Base-by-base conservation (phyloP, 2,113 vertebrate species). In the Dryoscopus gambensis region DNA sequence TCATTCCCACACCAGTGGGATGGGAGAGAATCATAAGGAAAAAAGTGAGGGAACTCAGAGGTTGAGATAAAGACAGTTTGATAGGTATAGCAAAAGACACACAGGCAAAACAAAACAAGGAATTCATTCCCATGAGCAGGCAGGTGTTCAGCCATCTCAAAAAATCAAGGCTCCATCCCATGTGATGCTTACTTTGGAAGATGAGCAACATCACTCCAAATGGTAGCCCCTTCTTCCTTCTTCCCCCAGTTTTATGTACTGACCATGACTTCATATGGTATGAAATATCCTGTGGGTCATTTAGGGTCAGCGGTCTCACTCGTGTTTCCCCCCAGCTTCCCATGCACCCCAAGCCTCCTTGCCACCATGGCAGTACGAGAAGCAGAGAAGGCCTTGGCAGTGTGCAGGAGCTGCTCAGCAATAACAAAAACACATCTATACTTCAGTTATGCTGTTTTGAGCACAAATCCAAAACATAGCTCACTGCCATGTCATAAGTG, bases 171-270 rank as follows among this genome's bases (percentile, higher is more conserved):
- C 9, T 86, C 31, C 25, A 37, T 37, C 37, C 44, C 25, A 22
- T 11, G 31, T 19, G 9, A 13, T 0, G 0, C 9, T 40, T n/a
- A 49, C 16, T 52, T 52, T 37, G 39, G 18, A 69, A 23, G 17
- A 28, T 8, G 60, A 60, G 52, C 2, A 5, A 4, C 15, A 33
- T 33, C 33, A 23, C 2, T 44, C 18, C 25, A 31, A 60, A 46
- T 52, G 5, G 44, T 60, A 22, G 13, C 6, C 5, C 5, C 16
- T 50, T 49, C 24, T 21, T 55, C 23, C 22, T 64, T 56, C 15
- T 67, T 42, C 13, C 9, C 13, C 21, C 37, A 21, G 25, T 14
- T 39, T 35, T 27, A 31, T 10, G 20, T 52, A 33, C 37, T 59
- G 37, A 68, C 17, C 31, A 33, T 27, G 22, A 52, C 33, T 31